Percentiles rank a stretch among this genome's conserved stretches.
Conservation (phyloP, 2,888 invertebrate genomes). For the Onthophagus sagittarius region DNA sequence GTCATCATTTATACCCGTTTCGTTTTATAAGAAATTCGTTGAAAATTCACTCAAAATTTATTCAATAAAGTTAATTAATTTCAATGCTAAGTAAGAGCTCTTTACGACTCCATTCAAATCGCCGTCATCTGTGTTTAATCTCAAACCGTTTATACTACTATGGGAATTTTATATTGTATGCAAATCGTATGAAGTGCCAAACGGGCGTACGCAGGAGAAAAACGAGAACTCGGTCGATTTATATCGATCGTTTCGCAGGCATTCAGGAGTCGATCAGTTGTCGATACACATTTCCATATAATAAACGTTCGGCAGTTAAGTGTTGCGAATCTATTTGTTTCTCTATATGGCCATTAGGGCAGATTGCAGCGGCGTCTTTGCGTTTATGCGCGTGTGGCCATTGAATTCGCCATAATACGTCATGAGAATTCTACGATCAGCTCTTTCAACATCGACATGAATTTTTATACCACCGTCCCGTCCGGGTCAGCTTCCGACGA, state of each 20-base stretch:
- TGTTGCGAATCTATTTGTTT: slow-evolving; percentile 11
- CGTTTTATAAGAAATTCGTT: neutral
- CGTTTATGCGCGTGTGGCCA: slow-evolving; percentile 2
- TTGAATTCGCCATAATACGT: neutral
- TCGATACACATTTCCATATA: slow-evolving; percentile 9
- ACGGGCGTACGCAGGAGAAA: slow-evolving; percentile 1
- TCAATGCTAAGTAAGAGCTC: neutral
- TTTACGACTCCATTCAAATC: neutral
- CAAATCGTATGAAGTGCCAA: slow-evolving; percentile 10
- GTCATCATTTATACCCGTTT: neutral
- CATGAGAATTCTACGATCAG: neutral
- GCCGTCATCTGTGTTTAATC: neutral
- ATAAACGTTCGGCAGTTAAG: neutral
- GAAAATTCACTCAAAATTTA: neutral
- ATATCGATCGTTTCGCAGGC: slow-evolving; percentile 3
- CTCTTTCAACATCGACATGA: neutral
- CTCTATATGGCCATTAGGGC: slow-evolving; percentile 9
- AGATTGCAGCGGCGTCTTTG: slow-evolving; percentile 4
- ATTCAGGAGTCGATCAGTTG: slow-evolving; percentile 13
- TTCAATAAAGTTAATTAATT: neutral
- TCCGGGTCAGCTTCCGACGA: too few species aligned
- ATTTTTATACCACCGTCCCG: neutral
- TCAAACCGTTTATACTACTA: neutral
- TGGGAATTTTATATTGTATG: slow-evolving; percentile 7
- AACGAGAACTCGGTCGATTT: slow-evolving; percentile 6